Conservation (phyloP, 2,888 invertebrate species). For the Troides helena region DNA sequence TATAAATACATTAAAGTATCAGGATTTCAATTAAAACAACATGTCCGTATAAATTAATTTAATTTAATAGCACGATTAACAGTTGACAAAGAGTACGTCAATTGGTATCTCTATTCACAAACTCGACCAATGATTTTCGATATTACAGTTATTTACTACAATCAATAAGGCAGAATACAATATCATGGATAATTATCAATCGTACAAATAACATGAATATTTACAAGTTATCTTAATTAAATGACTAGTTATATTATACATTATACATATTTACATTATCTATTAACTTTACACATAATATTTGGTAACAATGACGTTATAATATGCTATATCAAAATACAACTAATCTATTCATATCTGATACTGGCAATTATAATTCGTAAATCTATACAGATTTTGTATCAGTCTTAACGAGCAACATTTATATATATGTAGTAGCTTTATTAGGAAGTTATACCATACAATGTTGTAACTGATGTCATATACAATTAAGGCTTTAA, state of each 20-base stretch:
- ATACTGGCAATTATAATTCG: slow-evolving; percentile 64
- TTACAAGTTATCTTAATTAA: slow-evolving; percentile 64
- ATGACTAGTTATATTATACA: slow-evolving; percentile 75
- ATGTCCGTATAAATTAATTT: slow-evolving; percentile 53
- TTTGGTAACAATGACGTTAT: slow-evolving; percentile 78
- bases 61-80: slow-evolving; percentile 61
- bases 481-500: slow-evolving; percentile 19
- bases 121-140: slow-evolving; percentile 41
- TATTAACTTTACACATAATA: slow-evolving; percentile 72
- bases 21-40: slow-evolving; percentile 13
- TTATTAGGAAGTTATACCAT: slow-evolving; percentile 29
- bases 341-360: slow-evolving; percentile 53
- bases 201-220: slow-evolving; percentile 45
- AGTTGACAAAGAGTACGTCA: slow-evolving; percentile 54
- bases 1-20: background rate
- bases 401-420: slow-evolving; percentile 73
- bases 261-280: slow-evolving; percentile 48
- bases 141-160: slow-evolving; percentile 30
- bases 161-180: slow-evolving; percentile 29
- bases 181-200: slow-evolving; percentile 8
- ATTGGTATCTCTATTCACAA: slow-evolving; percentile 46
- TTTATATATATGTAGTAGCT: slow-evolving; percentile 37
- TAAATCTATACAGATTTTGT: slow-evolving; percentile 54
- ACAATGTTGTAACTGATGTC: slow-evolving; percentile 13
- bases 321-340: slow-evolving; percentile 71